A percentile compares a stretch with the other conserved stretches of the same genome.
Conservation (phyloP, 2,888 invertebrate species). For the Creontiades dilutus region DNA sequence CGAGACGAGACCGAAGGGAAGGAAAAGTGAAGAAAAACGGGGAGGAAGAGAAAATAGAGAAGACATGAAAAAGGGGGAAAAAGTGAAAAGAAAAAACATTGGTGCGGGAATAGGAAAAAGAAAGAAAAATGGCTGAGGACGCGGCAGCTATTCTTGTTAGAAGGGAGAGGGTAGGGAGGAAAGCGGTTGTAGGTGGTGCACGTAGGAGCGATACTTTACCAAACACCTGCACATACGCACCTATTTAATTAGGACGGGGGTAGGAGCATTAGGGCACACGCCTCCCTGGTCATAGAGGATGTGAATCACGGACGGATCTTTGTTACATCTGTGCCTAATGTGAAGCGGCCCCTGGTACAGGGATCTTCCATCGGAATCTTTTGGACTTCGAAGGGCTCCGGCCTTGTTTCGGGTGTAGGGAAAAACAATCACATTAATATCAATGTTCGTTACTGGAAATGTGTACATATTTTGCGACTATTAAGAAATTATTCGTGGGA, state of each 20-base stretch:
- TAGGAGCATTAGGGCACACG: slow-evolving; percentile 4
- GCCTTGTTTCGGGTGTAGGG: background rate
- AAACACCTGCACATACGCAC: slow-evolving; percentile 68
- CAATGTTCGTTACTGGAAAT: no score
- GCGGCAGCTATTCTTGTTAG: background rate
- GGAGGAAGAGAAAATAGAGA: background rate
- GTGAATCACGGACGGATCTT: slow-evolving; percentile 70
- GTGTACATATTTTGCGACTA: no score
- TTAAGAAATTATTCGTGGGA: no score
- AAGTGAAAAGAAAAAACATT: background rate
- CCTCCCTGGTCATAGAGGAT: slow-evolving; percentile 54
- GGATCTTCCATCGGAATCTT: slow-evolving; percentile 13
- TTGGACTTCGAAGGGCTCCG: background rate
- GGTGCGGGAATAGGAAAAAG: background rate
- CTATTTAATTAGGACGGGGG: slow-evolving; percentile 67
- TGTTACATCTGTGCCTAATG: slow-evolving; percentile 69
- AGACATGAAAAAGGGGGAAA: background rate
- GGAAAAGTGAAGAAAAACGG: slow-evolving; percentile 25
- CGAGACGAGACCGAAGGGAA: slow-evolving; percentile 5
- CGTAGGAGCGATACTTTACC: slow-evolving; percentile 54
- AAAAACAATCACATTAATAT: background rate
- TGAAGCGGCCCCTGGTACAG: background rate
- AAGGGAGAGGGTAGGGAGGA: background rate
- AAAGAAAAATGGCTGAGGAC: slow-evolving; percentile 19
- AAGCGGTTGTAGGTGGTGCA: slow-evolving; percentile 39